Percentiles rank a stretch among this genome's conserved stretches.
phyloP scores from a whole-genome alignment of 2,888 invertebrate species.

The Lapara coniferarum region DNA sequence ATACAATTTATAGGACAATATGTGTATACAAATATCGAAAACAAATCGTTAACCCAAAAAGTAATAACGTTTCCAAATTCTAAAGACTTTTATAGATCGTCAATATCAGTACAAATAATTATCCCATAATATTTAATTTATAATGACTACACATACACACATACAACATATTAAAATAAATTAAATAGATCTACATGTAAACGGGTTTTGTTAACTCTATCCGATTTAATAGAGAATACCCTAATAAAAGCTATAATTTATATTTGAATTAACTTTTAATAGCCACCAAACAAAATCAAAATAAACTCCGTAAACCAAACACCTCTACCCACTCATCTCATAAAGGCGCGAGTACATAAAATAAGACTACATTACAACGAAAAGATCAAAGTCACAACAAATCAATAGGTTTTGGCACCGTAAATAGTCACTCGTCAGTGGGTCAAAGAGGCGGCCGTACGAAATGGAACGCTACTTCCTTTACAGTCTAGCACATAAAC shows the following conservation, averaged over 20 bases:
- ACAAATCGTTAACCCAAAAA: no score
- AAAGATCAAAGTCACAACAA: constrained; percentile 10
- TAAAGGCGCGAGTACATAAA: background rate
- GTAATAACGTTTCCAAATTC: background rate
- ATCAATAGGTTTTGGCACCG: background rate
- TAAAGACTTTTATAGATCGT: background rate
- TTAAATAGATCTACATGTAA: no score
- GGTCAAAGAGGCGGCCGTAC: background rate
- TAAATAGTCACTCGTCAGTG: constrained; percentile 4
- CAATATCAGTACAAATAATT: background rate
- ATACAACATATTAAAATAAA: no score
- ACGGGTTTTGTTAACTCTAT: no score
- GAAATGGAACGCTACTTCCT: constrained; percentile 14
- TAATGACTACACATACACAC: background rate
- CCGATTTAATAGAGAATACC: no score
- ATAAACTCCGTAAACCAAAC: no score
- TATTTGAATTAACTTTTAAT: no score
- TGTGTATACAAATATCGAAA: no score
- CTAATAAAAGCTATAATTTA: no score
- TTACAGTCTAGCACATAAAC: background rate
- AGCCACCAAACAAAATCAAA: background rate
- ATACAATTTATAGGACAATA: no score
- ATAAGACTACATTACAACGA: background rate
- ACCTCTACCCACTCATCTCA: no score
- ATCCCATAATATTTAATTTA: background rate